Percentiles rank a stretch among this genome's conserved stretches.
Evolutionary conservation across 2,113 vertebrate genomes (phyloP).

Genomic region (Brachyistius frenatus): DNA sequence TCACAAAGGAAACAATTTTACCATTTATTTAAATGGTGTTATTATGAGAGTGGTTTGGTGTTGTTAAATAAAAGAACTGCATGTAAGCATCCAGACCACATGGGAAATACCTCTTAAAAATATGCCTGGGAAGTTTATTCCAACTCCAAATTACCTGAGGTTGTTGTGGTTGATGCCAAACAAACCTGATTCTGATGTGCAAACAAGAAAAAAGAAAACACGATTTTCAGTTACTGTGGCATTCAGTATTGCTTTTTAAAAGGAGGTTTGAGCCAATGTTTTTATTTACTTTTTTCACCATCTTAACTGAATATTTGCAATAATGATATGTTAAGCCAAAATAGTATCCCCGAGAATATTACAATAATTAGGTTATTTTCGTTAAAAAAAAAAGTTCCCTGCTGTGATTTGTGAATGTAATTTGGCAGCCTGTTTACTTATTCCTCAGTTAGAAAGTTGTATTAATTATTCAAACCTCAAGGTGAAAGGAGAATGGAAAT

Average conservation of each 20-base stretch:
- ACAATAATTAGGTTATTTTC: constrained; percentile 34
- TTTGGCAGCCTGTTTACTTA: constrained; percentile 24
- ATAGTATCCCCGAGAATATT: constrained; percentile 48
- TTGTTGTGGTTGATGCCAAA: background rate
- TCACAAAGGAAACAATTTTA: background rate
- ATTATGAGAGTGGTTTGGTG: background rate
- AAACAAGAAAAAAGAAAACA: constrained; percentile 39
- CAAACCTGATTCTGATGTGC: constrained; percentile 22
- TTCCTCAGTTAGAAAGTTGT: background rate
- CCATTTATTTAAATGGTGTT: no score
- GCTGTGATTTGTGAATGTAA: constrained; percentile 19
- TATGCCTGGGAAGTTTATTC: constrained; percentile 24
- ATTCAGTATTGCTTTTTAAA: constrained; percentile 17
- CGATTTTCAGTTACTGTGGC: constrained; percentile 8
- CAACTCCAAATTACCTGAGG: constrained; percentile 11
- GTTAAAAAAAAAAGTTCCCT: background rate
- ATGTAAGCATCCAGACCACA: background rate
- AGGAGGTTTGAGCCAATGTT: constrained; percentile 24
- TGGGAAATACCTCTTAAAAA: background rate
- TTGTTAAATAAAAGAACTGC: background rate
- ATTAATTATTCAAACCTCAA: constrained; percentile 22
- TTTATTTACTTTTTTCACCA: background rate
- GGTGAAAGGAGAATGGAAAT: constrained; percentile 17
- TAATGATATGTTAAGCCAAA: constrained; percentile 31
- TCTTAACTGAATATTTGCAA: constrained; percentile 29